phyloP scores from a whole-genome alignment of 1,140 invertebrate species.

The Heliothis subflexa region DNA sequence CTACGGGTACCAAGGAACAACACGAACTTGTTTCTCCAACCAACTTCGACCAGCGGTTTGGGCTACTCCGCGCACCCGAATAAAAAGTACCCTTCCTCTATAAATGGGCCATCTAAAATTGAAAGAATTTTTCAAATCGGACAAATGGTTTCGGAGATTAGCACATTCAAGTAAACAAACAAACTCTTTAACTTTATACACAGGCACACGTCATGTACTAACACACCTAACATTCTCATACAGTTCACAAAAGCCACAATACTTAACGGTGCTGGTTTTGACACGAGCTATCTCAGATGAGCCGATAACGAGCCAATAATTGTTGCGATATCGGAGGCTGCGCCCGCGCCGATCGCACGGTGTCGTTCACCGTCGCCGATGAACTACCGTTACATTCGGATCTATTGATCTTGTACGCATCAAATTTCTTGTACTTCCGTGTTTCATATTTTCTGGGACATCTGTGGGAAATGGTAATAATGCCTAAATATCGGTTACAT shows the following conservation, averaged over 20 bases:
- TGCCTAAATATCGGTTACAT: neutral
- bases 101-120: too few relatives aligned
- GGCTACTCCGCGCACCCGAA: too few relatives aligned
- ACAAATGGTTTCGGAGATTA: too few relatives aligned
- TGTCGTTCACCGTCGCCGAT: slow-evolving; percentile 56
- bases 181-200: neutral
- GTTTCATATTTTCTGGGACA: neutral
- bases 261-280: slow-evolving; percentile 36
- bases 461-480: neutral
- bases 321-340: slow-evolving; percentile 46
- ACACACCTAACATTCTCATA: neutral
- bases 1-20: too few relatives aligned
- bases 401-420: slow-evolving; percentile 32
- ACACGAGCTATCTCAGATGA: slow-evolving; percentile 18
- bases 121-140: too few relatives aligned
- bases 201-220: neutral
- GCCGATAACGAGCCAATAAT: slow-evolving; percentile 33
- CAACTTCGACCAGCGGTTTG: neutral
- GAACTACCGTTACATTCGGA: slow-evolving; percentile 53
- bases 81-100: too few relatives aligned
- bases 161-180: too few relatives aligned
- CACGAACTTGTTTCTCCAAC: too few relatives aligned
- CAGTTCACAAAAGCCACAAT: neutral
- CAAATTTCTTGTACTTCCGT: slow-evolving; percentile 34
- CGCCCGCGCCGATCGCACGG: slow-evolving; percentile 53